Evolutionary conservation across 2,888 invertebrate genomes (phyloP), one percentile per base, ranked within the genome.

Genomic region (Drosophila picticornis): DNA sequence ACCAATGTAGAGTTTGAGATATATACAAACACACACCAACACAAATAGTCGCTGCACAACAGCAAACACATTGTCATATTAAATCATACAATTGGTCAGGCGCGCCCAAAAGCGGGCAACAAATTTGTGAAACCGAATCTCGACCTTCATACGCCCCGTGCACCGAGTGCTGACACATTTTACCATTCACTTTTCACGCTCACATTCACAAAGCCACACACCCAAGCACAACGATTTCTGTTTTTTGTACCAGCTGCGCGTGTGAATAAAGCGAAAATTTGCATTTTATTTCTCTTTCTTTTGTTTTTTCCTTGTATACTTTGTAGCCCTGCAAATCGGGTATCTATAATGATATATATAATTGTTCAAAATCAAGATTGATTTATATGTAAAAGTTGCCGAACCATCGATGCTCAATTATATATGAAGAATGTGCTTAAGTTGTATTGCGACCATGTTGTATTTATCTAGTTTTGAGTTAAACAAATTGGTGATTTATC

Each of bases 131-230:
- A 76, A 62, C 77, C 75, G 68, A 78, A 78, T 43, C 75, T 61
- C 72, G 72, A 67, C 71, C 72, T 70, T 66, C 40, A 62, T 48
- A 48, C 36, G 51, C 56, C 36, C 32, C 61, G 38, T 38, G 38
- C 66, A 75, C 72, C 72, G 60, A 70, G 62, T 74, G 77, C 83
- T 75, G 77, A 81, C 88, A 85, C 86, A 85, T 81, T 81, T 81
- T 61, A 72, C 80, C 88, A 88, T 85, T 88, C 85, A 88, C 85
- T 85, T 83, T 85, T 81, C 88, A 87, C 84, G 72, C 84, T 75
- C 66, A 63, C 74, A 80, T 46, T 56, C 67, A 80, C 70, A 66
- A 52, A 53, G 57, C 58, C 56, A 55, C 62, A 48, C 60, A 57
- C 48, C 27, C 65, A 65, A 50, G 40, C 63, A 58, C 31, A 61